Evolutionary conservation across 2,888 invertebrate species (phyloP).

Genomic region (Julus scandinavius): DNA sequence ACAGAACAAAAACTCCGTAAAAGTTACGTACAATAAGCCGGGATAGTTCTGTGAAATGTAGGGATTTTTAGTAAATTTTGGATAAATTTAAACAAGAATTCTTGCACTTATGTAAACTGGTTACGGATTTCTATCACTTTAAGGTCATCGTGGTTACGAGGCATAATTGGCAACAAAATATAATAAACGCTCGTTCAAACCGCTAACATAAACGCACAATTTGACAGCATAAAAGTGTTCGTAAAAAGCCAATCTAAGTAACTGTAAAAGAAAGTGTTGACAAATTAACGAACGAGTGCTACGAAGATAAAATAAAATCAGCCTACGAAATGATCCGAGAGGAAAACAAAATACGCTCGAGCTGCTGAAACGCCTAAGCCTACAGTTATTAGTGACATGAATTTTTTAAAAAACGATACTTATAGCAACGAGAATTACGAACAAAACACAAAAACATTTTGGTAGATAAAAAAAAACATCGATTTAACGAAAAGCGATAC

Average conservation of each 20-base stretch:
- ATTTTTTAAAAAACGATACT: background rate
- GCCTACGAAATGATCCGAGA: background rate
- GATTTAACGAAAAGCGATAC: no score
- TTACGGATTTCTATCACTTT: no score
- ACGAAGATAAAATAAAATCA: background rate
- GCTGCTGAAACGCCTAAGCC: background rate
- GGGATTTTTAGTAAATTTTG: no score
- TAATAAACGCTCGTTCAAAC: background rate
- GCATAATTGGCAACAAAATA: background rate
- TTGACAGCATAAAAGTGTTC: background rate
- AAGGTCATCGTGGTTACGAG: no score
- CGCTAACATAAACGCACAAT: background rate
- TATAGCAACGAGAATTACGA: background rate
- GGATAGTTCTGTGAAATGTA: no score
- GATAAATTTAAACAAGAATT: no score
- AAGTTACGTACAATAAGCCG: no score
- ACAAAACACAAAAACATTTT: background rate
- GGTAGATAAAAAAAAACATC: background rate
- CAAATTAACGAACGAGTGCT: background rate
- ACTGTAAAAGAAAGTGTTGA: background rate
- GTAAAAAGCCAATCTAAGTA: background rate
- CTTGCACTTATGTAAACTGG: no score
- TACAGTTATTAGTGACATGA: background rate
- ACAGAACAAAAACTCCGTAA: no score
- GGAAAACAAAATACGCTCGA: background rate